Evolutionary conservation across 2,797 vertebrate genomes (phyloP).

Genomic region (Neomorphus geoffroyi): DNA sequence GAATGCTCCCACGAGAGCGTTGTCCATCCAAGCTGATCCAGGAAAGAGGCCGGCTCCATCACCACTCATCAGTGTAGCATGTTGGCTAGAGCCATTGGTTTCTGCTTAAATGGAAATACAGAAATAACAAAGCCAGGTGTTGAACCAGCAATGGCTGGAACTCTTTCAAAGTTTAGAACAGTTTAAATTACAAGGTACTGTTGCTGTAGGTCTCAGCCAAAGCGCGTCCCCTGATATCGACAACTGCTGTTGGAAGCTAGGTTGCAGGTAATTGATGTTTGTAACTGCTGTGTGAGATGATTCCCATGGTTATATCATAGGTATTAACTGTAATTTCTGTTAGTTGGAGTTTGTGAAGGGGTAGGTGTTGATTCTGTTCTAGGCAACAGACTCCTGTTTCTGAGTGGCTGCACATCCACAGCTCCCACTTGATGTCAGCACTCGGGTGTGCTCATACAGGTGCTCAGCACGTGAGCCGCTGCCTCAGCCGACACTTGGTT

Average conservation of each 20-base stretch:
- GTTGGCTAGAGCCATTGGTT: background rate
- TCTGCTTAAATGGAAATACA: background rate
- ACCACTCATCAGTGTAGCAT: background rate
- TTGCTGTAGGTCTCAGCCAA: background rate
- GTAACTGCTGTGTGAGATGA: background rate
- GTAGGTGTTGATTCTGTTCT: background rate
- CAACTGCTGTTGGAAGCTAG: background rate
- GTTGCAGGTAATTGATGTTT: slow-evolving; percentile 24
- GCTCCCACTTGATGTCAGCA: slow-evolving; percentile 10
- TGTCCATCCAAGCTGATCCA: background rate
- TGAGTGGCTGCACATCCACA: slow-evolving; percentile 25
- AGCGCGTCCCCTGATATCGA: background rate
- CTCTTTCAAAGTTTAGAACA: background rate
- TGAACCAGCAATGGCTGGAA: background rate
- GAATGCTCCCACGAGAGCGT: background rate
- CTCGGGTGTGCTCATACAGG: slow-evolving; percentile 10
- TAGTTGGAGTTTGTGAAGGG: background rate
- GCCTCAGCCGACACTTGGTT: background rate
- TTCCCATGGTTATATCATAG: slow-evolving; percentile 13
- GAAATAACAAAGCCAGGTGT: background rate
- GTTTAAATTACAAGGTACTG: background rate
- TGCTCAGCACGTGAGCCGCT: background rate
- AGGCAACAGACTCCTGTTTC: slow-evolving; percentile 13
- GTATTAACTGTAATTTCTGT: slow-evolving; percentile 18
- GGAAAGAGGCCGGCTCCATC: background rate